Evolutionary conservation across 2,113 vertebrate genomes (phyloP), one percentile per base, ranked within the genome.

Genomic region (Leucoraja erinaceus): DNA sequence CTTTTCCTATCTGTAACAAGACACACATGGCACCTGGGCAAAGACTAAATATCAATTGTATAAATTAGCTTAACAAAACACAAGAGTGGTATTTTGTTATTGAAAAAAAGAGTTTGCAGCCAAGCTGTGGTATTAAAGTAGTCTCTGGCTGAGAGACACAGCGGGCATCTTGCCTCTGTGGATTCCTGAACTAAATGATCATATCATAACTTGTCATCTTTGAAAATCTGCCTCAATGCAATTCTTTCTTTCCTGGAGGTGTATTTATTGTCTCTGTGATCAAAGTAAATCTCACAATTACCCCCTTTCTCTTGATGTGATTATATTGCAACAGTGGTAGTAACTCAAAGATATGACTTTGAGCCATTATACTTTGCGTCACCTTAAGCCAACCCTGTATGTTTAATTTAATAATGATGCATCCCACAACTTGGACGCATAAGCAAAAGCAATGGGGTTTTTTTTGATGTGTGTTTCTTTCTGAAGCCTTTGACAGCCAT

Each of bases 291-390:
- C 94, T 95, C 94, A 95, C 94, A 96, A 95, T 95, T 94, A 96
- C 95, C 96, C 95, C 95, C 93, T 94, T 95, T 95, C 96, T 94
- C 95, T 94, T 94, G 93, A 95, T 96, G 94, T 90, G 93, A 95
- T 93, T 93, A 95, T 86, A 95, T 95, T 94, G 95, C 93, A 93
- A 66, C 93, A 95, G 94, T 94, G 95, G 93, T 86, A 94, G 93
- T 94, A 95, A 95, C 94, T 95, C 86, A 95, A 94, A 95, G 94
- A 94, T 94, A 72, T 79, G 61, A 91, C 74, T 93, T 93, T 75
- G 81, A 93, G 91, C 90, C 90, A 93, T 74, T 90, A 79, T 90
- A 93, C 74, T 84, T 78, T 86, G 28, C 54, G 28, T 70, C 88
- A 91, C 84, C 56, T 78, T n/a, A 91, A 93, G n/a, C 68, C 93